Evolutionary conservation across 2,113 vertebrate genomes (phyloP).

Genomic region (Psettodes erumei): DNA sequence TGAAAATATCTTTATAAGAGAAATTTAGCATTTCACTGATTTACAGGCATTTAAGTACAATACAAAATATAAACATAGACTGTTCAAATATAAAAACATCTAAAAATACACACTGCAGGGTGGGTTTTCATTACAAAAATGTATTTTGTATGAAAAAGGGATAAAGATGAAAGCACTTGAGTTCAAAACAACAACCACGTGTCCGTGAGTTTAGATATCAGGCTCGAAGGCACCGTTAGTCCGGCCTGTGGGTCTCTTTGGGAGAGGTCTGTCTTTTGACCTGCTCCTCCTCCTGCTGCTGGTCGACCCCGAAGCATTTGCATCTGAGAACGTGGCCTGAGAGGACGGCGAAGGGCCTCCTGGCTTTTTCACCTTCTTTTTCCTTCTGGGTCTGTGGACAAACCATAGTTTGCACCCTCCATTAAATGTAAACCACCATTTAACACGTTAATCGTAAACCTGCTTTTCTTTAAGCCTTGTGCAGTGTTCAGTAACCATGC

Average conservation of each 20-base stretch:
- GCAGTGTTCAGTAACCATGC: neutral
- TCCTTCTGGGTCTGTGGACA: conserved; percentile 80
- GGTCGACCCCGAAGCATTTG: conserved; percentile 62
- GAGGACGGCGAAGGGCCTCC: conserved; percentile 58
- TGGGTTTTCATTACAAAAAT: conserved; percentile 4
- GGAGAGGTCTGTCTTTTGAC: conserved; percentile 72
- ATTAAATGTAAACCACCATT: neutral
- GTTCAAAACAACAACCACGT: neutral
- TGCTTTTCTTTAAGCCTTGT: neutral
- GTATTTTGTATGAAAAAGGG: neutral
- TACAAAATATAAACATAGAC: conserved; percentile 11
- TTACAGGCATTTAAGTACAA: neutral
- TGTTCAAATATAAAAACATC: neutral
- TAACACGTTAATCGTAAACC: neutral
- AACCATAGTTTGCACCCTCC: neutral
- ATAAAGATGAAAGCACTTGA: neutral
- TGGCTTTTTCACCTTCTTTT: conserved; percentile 81
- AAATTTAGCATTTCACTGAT: neutral
- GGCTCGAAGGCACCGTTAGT: conserved; percentile 82
- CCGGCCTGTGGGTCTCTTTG: conserved; percentile 73
- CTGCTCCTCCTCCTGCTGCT: conserved; percentile 70
- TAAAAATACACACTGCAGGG: neutral
- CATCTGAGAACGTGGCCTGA: conserved; percentile 64
- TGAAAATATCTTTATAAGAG: neutral
- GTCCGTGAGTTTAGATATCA: conserved; percentile 56